Conservation (phyloP, 2,888 invertebrate species). For the Drosophila leonis region DNA sequence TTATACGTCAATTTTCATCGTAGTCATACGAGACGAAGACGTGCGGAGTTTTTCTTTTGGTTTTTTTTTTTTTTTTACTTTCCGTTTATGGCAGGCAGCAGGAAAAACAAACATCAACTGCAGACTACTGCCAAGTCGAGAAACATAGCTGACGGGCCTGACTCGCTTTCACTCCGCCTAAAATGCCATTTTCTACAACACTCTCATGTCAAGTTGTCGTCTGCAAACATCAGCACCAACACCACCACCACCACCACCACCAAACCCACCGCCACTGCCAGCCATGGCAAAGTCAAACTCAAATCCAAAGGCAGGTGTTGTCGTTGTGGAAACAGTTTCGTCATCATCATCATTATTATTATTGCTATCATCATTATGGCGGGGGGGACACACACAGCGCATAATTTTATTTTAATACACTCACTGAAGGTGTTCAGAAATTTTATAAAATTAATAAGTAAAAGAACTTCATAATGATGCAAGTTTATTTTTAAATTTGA, state of each 20-base stretch:
- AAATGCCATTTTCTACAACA: slow-evolving; percentile 71
- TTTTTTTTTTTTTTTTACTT: not conserved
- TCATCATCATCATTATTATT: slow-evolving; percentile 23
- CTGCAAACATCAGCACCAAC: slow-evolving; percentile 44
- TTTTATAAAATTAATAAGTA: not conserved
- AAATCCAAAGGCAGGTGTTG: slow-evolving; percentile 28
- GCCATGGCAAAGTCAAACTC: slow-evolving; percentile 29
- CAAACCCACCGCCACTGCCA: slow-evolving; percentile 22
- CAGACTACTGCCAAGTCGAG: slow-evolving; percentile 31
- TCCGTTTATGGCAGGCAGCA: slow-evolving; percentile 55
- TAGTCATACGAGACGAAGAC: slow-evolving; percentile 30
- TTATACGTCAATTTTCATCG: slow-evolving; percentile 76
- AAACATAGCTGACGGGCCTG: slow-evolving; percentile 7
- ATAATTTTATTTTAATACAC: slow-evolving; percentile 22
- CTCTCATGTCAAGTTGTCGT: slow-evolving; percentile 72
- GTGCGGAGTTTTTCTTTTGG: slow-evolving; percentile 63
- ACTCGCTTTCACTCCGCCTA: slow-evolving; percentile 70
- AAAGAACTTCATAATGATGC: not conserved
- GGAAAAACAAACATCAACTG: slow-evolving; percentile 72
- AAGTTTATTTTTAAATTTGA: not conserved
- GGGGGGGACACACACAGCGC: slow-evolving; percentile 27
- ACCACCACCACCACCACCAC: slow-evolving; percentile 32
- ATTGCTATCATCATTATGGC: slow-evolving; percentile 38
- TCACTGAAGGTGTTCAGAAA: not conserved
- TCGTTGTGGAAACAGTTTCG: slow-evolving; percentile 22